Evolutionary conservation across 1,140 invertebrate genomes (phyloP), one percentile per base, ranked within the genome.

Genomic region (Aphaenogaster ashmeadi): DNA sequence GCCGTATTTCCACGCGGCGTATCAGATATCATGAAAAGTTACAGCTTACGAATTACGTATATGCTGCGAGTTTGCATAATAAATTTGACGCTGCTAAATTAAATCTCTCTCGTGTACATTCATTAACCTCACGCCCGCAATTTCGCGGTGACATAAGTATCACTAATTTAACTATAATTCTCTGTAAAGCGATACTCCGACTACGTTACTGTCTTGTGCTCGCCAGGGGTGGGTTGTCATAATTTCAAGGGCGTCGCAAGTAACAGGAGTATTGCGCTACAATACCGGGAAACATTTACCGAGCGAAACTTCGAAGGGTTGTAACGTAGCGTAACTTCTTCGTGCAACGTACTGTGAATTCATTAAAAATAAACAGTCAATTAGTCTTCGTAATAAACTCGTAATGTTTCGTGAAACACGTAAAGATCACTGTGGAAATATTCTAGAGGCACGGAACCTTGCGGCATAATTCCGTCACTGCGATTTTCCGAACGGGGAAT

Each of bases 391-490:
- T 79, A 79, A 33, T 62, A 64, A 21, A 50, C 11, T 66, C 11
- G 27, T 62, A 9, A 18, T n/a, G 6, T 66, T 36, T 79, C 6
- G 27, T 13, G 77, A 38, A n/a, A 27, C 41, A 78, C 41, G 13
- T 47, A 66, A 81, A 27, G 36, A 54, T 41, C 13, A 6, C 8
- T 41, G 9, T 36, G 54, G 27, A 44, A 80, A 38, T 27, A 27
- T 83, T 60, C n/a, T 18, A 15, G 21, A 6, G n/a, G 36, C 38
- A 44, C 47, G 64, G 36, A 74, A 60, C 18, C 27, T 58, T 44
- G 66, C 27, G 18, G n/a, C 9, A 41, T 8, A 81, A 81, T 84
- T 84, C 69, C 69, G 69, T 58, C 54, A 84, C 69, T 84, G 80
- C 41, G 15, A 75, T 84, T 84, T 74, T 18, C 54, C 41, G 13